Base-by-base conservation (phyloP, 2,888 invertebrate species). In the Stenurella melanura region DNA sequence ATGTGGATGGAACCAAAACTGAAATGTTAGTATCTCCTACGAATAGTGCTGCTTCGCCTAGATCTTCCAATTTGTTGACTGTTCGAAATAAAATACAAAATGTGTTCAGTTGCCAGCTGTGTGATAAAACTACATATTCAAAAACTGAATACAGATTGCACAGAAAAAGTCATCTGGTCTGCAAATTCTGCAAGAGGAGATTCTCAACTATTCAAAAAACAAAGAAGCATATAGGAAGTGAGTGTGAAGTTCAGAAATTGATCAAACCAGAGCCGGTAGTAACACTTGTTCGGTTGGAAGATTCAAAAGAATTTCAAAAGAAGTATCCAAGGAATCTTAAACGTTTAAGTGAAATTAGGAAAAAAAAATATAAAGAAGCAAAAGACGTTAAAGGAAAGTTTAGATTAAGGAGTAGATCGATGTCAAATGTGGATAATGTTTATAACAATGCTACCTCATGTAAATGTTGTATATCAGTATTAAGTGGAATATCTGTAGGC, bases 141-240 rank as follows among this genome's bases (percentile, higher is more conserved):
- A 70, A 78, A 63, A 4, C 3, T 7, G 76, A 77, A 69, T 38
- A 72, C 19, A 21, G n/a, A 15, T 17, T 63, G 11, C 80, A 80
- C 26, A 70, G 38, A 54, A 78, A 71, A 54, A 68, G 18, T 19
- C 80, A 80, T 21, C 73, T 77, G 74, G 19, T 71, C 18, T 80
- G 80, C 61, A 70, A 57, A 34, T 19, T 78, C 11, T 80, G 80
- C 38, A 75, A 78, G 11, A 80, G 77, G 15, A 77, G 34, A 64
- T 80, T 80, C 63, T 21, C 15, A 10, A 80, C 68, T 42, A 30
- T 80, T 3, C 61, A 72, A 12, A 74, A 69, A 54, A 70, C 76
- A 7, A 78, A 78, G 57, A 15, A 61, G 11, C 77, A 77, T 19
- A 12, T 74, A 12, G 30, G 56, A 11, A 64, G 38, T 56, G 68